Percentiles rank a stretch among this genome's conserved stretches.
Evolutionary conservation across 2,113 vertebrate genomes (phyloP).

Genomic region (Donacobius atricapilla): DNA sequence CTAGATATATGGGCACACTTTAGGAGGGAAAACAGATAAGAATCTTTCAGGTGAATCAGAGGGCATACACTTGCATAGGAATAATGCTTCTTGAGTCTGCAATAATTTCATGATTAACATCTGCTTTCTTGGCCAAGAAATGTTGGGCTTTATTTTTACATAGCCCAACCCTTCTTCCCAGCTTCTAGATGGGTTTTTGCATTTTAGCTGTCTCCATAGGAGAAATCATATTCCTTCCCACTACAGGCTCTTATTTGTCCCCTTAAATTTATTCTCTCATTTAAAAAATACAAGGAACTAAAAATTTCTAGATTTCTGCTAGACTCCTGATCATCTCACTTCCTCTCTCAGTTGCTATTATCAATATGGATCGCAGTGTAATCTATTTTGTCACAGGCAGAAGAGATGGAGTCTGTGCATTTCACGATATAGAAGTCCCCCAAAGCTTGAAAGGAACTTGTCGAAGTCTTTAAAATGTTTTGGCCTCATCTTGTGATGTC

Average conservation of each 20-base stretch:
- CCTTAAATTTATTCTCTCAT: not conserved
- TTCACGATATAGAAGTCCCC: not conserved
- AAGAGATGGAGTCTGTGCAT: not conserved
- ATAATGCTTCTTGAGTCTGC: not conserved
- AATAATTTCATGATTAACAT: conserved; percentile 1
- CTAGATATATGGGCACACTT: not conserved
- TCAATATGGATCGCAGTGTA: not conserved
- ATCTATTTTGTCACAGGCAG: not conserved
- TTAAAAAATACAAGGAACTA: not conserved
- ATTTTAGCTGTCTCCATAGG: not conserved
- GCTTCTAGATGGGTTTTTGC: not conserved
- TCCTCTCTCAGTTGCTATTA: not conserved
- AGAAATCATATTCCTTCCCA: not conserved
- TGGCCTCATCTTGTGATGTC: not conserved
- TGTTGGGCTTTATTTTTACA: conserved; percentile 24
- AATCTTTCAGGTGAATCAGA: conserved; percentile 39
- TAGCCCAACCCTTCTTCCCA: conserved; percentile 6
- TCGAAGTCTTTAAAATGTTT: not conserved
- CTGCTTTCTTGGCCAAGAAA: conserved; percentile 22
- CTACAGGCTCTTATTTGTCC: not conserved
- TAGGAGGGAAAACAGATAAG: conserved; percentile 32
- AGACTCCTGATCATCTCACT: not conserved
- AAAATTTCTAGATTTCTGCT: not conserved
- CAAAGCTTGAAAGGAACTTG: not conserved
- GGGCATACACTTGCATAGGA: conserved; percentile 8